Conservation (phyloP, 2,113 vertebrate genomes). For the Opisthocomus hoazin region DNA sequence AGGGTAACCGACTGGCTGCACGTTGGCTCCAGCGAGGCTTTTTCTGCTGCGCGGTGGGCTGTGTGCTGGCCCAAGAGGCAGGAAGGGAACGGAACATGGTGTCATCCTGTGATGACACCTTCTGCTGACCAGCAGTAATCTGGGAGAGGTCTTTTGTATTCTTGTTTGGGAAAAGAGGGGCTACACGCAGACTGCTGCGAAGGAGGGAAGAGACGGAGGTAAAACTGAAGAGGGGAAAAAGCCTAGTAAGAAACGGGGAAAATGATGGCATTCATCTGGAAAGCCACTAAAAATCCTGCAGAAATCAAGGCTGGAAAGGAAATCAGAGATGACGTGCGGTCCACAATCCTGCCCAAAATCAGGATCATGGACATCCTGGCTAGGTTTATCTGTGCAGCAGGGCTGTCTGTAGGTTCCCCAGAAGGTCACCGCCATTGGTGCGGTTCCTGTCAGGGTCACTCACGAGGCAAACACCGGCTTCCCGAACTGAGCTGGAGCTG, state of each 20-base stretch:
- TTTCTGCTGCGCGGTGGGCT: not conserved
- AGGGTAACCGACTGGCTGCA: not conserved
- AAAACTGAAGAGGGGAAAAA: not conserved
- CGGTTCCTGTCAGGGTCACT: not conserved
- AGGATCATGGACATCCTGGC: not conserved
- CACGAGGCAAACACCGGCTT: not conserved
- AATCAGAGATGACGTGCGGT: not conserved
- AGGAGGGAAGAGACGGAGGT: not conserved
- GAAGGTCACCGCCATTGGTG: not conserved
- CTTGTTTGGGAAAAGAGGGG: not conserved
- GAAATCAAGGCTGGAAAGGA: not conserved
- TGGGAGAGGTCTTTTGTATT: not conserved
- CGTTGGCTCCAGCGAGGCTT: not conserved
- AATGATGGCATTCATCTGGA: not conserved
- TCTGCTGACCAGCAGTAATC: not conserved
- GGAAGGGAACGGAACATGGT: not conserved
- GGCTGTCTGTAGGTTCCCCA: not conserved
- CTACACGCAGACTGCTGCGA: not conserved
- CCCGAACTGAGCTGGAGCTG: not conserved
- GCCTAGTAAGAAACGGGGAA: not conserved
- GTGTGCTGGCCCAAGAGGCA: not conserved
- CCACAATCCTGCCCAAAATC: not conserved
- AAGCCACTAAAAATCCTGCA: not conserved
- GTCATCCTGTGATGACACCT: not conserved
- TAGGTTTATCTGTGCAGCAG: not conserved